Base-by-base conservation (phyloP, 2,888 invertebrate species). In the Leptura quadrifasciata region DNA sequence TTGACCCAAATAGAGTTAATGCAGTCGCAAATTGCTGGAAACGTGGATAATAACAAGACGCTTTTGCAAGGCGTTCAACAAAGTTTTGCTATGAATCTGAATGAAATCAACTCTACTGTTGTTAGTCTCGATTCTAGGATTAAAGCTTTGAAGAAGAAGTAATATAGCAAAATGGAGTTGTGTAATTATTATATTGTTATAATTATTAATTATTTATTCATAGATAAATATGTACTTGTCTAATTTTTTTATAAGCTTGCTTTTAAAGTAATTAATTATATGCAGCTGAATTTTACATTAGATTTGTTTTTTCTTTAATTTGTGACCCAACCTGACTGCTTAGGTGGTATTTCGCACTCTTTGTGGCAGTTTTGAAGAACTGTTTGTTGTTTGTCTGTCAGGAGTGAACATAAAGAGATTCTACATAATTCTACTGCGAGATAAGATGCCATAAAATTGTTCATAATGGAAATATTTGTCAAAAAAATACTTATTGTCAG, bases 31-130 rank as follows among this genome's bases (percentile, higher is more conserved):
- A 94, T 96, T 79, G 90, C 92, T 0, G 90, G 92, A 6, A 93
- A 93, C 12, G 92, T 96, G 9, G 93, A 94, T n/a, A 94, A 94
- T 86, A 96, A 96, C 88, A 95, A 95, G 86, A 92, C 93, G 27
- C 86, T 96, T 4, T 88, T 97, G 15, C 93, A 95, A 86, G 94
- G 94, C 0, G 94, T 96, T 0, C 95, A 96, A 83, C 94, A 94
- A 83, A 95, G 94, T 74, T 95, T 97, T 86, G 94, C 94, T 0
- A 92, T 93, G 81, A 96, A 96, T 87, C 90, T 96, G 60, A 94
- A 95, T 85, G 94, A 93, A 76, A 93, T 97, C 20, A 94, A 94
- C 82, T 93, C 92, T 81, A 95, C 96, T 84, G 93, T 96, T 76
- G 90, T 92, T 80, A 94, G 93, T 79, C 89, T 96, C n/a, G 94